Evolutionary conservation across 1,140 invertebrate species (phyloP).

Genomic region (Zaprionus africanus): DNA sequence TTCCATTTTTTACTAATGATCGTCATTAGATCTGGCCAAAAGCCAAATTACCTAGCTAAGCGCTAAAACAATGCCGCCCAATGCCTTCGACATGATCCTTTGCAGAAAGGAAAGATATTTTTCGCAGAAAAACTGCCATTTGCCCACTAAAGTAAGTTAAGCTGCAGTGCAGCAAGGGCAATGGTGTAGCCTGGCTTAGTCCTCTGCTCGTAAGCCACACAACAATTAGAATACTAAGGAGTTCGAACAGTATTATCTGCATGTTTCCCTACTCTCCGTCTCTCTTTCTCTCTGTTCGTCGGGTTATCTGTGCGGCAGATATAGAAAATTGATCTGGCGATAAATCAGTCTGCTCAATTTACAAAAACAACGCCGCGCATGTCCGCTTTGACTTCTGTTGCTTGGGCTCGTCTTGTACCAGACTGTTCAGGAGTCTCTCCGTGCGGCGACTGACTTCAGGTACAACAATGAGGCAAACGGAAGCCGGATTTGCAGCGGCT

Average conservation of each 20-base stretch:
- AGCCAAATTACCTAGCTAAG: slow-evolving; percentile 73
- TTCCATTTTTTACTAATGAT: slow-evolving; percentile 22
- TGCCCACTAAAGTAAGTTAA: slow-evolving; percentile 81
- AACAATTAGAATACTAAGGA: slow-evolving; percentile 62
- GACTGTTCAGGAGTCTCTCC: slow-evolving; percentile 16
- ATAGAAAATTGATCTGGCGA: slow-evolving; percentile 80
- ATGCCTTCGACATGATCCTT: slow-evolving; percentile 11
- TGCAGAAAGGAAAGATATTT: slow-evolving; percentile 60
- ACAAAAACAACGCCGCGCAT: slow-evolving; percentile 73
- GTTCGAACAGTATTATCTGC: slow-evolving; percentile 24
- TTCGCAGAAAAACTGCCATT: slow-evolving; percentile 68
- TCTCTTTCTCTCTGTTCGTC: neutral
- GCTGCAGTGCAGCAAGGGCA: slow-evolving; percentile 47
- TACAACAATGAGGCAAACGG: slow-evolving; percentile 70
- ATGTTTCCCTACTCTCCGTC: neutral
- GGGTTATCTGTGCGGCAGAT: slow-evolving; percentile 75
- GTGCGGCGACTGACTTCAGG: slow-evolving; percentile 64
- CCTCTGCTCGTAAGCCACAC: slow-evolving; percentile 47
- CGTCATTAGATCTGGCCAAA: slow-evolving; percentile 44
- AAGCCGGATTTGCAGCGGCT: slow-evolving; percentile 72
- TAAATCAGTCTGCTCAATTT: slow-evolving; percentile 81
- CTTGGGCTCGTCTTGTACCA: slow-evolving; percentile 6
- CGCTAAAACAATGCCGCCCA: slow-evolving; percentile 62
- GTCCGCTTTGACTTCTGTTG: slow-evolving; percentile 69
- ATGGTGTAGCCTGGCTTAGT: slow-evolving; percentile 49